phyloP scores from a whole-genome alignment of 64 coral and sea anemone genomes.

The Stylophora pistillata region DNA sequence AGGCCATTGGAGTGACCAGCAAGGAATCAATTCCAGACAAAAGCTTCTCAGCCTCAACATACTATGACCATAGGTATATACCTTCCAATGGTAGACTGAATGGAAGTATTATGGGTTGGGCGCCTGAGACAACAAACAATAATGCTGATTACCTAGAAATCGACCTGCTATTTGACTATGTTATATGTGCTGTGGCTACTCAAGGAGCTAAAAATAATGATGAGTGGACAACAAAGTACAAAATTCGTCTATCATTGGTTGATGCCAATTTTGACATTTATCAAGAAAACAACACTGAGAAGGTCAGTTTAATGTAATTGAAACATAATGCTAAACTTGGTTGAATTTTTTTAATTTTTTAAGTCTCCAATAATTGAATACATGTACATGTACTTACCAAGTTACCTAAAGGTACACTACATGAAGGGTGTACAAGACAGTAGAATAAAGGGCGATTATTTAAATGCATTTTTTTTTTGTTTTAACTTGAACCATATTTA shows the following conservation, averaged over 20 bases:
- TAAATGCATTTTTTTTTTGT: too few relatives aligned
- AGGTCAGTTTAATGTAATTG: too few relatives aligned
- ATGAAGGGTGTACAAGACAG: too few relatives aligned
- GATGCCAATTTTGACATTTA: not conserved
- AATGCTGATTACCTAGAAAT: conserved; percentile 14
- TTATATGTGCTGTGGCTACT: conserved; percentile 21
- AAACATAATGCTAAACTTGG: too few relatives aligned
- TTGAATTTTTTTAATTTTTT: too few relatives aligned
- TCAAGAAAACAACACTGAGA: not conserved
- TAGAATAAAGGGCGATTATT: too few relatives aligned
- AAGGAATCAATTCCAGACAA: not conserved
- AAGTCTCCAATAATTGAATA: too few relatives aligned
- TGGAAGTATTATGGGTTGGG: not conserved
- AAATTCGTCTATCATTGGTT: not conserved
- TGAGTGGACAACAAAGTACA: not conserved
- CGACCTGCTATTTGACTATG: too few relatives aligned
- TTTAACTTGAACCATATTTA: too few relatives aligned
- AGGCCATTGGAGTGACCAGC: not conserved
- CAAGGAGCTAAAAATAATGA: not conserved
- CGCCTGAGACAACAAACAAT: not conserved
- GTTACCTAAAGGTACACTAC: too few relatives aligned
- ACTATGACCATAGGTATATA: not conserved
- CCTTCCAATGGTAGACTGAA: not conserved
- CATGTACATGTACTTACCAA: too few relatives aligned
- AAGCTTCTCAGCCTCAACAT: not conserved